Conservation (phyloP, 2,113 vertebrate genomes). For the Halcyon senegalensis region DNA sequence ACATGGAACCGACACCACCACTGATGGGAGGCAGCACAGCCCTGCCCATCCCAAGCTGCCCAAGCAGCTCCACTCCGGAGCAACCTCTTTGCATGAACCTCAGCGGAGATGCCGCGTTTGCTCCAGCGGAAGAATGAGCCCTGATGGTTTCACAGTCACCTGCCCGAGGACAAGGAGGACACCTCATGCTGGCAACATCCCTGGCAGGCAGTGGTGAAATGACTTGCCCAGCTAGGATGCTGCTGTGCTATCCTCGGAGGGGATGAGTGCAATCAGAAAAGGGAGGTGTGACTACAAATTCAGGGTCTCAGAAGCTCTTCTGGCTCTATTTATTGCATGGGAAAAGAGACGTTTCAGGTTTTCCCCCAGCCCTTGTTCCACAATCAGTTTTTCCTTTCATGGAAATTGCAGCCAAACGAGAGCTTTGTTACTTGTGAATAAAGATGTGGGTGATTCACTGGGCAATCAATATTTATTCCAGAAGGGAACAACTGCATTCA, state of each 20-base stretch:
- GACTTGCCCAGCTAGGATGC: neutral
- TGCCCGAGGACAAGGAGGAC: neutral
- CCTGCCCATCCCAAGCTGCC: accelerated
- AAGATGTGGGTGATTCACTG: neutral
- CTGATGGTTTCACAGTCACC: accelerated
- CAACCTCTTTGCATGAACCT: accelerated
- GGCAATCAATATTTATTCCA: neutral
- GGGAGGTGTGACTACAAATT: neutral
- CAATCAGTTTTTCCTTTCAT: neutral
- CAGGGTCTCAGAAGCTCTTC: neutral
- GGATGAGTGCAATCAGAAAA: neutral
- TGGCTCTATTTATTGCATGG: neutral
- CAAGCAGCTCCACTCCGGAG: accelerated
- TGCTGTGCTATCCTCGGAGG: neutral
- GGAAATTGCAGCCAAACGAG: neutral
- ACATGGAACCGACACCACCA: accelerated
- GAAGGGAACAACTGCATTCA: neutral
- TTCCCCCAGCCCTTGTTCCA: neutral
- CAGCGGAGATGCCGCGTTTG: accelerated
- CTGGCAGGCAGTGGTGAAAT: accelerated
- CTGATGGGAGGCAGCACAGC: accelerated
- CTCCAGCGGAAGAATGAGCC: neutral
- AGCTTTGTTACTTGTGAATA: neutral
- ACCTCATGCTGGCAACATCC: accelerated
- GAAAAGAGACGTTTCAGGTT: neutral